These are phyloP conservation scores for Phocoena sinus DNA, from an alignment of 2,113 vertebrate species.

Conservation along the genomic window DNA sequence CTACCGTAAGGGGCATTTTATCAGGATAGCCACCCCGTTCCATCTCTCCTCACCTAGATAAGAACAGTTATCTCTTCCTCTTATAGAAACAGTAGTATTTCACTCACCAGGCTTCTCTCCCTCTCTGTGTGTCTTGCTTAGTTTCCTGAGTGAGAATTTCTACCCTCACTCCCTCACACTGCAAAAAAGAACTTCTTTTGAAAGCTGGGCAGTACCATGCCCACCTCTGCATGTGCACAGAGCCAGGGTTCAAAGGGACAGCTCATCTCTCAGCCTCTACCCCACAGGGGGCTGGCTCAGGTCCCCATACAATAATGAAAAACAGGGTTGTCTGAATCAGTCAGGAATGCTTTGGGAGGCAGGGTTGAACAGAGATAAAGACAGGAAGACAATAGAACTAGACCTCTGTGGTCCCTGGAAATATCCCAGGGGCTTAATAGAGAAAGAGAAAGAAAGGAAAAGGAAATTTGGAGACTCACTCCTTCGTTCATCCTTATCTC, in stretches of 20 bases:
- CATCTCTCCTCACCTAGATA: neutral
- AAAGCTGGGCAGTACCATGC: neutral
- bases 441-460: slow-evolving; percentile 29
- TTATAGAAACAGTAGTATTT: neutral
- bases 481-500: neutral
- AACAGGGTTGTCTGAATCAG: neutral
- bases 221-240: neutral
- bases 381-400: neutral
- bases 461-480: neutral
- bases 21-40: neutral
- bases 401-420: neutral
- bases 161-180: slow-evolving; percentile 27
- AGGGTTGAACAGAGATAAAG: neutral
- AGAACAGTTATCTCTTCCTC: neutral
- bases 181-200: neutral
- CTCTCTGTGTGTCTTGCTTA: neutral
- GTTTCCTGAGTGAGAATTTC: slow-evolving; percentile 42
- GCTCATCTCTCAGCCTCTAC: neutral
- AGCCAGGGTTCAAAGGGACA: neutral
- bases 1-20: neutral
- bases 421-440: neutral
- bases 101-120: neutral
- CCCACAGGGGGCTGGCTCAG: neutral
- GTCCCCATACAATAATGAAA: neutral
- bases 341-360: neutral